Evolutionary conservation across 2,888 invertebrate genomes (phyloP), one percentile per base, ranked within the genome.

Genomic region (Drosophila neotestacea): DNA sequence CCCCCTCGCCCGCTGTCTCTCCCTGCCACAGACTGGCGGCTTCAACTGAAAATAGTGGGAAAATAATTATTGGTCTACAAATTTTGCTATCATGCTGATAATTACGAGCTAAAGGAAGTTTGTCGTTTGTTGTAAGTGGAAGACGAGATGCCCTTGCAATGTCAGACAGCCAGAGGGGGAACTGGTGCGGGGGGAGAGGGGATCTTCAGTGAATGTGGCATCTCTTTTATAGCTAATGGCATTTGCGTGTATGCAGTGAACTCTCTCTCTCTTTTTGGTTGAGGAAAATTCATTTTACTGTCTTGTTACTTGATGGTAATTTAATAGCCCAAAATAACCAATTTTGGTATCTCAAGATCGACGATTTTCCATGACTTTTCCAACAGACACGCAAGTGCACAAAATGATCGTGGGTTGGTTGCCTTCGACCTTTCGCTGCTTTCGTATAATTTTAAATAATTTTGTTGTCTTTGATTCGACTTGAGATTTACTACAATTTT

Each of bases 21-120:
- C 16, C 6, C n/a, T 30, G 10, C 13, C 10, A 6, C 34, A 10
- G 30, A 22, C 9, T 27, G 42, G 38, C 36, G 39, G 34, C 58
- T 48, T 34, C 55, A 30, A 46, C 56, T 42, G 54, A 66, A 50
- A 80, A 78, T 85, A 85, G 87, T 85, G 84, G 84, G 87, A 85
- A 85, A 87, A 85, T 85, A 87, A 85, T 84, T 80, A 84, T 87
- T 60, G 77, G 80, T 76, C 63, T 78, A 87, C 85, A 82, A 87
- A 80, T 76, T 85, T 82, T 66, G 82, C 76, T 80, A 85, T 85
- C 84, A 85, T 87, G 87, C 80, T 76, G 87, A 73, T 85, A 85
- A 85, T 85, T 84, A 78, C 64, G 70, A 64, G 70, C 38, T 27
- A 56, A 69, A 80, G 80, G 80, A 80, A 80, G 80, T 78, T 79